These are phyloP conservation scores for Polyodon spathula DNA, from an alignment of 2,113 vertebrate genomes.

Conservation along the genomic window DNA sequence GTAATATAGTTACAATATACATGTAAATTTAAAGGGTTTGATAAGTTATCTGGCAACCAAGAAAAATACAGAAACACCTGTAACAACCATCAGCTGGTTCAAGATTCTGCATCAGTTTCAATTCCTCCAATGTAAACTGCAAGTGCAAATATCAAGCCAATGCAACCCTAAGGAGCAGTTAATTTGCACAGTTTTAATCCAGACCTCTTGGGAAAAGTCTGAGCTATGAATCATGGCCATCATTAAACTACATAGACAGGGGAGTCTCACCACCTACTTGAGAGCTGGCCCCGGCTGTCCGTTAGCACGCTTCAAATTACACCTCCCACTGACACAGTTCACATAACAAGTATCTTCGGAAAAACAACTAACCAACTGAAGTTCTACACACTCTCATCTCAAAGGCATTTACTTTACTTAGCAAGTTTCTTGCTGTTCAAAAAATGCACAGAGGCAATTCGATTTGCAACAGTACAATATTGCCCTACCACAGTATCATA, in stretches of 20 bases:
- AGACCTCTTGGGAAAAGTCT: slow-evolving; percentile 48
- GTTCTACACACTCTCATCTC: no score
- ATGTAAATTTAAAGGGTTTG: no score
- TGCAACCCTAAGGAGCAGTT: slow-evolving; percentile 48
- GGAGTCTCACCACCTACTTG: slow-evolving; percentile 58
- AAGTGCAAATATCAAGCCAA: slow-evolving; percentile 49
- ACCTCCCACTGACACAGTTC: slow-evolving; percentile 39
- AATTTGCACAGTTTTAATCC: slow-evolving; percentile 57
- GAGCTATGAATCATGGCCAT: slow-evolving; percentile 51
- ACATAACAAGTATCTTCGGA: slow-evolving; percentile 29
- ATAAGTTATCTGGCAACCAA: no score
- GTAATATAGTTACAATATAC: no score
- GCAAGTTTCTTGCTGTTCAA: no score
- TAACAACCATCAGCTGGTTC: no score
- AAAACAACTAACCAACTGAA: neutral
- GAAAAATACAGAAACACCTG: no score
- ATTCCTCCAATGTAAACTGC: slow-evolving; percentile 28
- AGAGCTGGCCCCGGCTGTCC: slow-evolving; percentile 55
- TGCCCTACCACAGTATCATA: no score
- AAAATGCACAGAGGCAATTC: no score
- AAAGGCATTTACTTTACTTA: no score
- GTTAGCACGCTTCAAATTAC: slow-evolving; percentile 43
- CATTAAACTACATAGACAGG: slow-evolving; percentile 46
- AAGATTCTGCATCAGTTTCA: no score
- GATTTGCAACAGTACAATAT: no score